These are phyloP conservation scores for Esox masquinongy DNA, from an alignment of 2,797 vertebrate species.

Conservation along the genomic window DNA sequence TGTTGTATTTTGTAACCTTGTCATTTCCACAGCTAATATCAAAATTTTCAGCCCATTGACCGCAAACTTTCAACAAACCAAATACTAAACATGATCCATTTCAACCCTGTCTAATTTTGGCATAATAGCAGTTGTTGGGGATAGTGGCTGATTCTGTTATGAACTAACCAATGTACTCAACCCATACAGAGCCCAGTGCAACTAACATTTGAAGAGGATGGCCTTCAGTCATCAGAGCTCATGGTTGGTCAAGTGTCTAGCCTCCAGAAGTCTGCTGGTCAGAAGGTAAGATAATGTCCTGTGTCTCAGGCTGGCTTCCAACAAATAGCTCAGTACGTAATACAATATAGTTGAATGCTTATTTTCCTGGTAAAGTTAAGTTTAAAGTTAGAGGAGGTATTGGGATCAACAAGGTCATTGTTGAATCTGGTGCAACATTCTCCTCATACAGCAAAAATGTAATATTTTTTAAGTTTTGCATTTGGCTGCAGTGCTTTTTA, in stretches of 20 bases:
- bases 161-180: slow-evolving; percentile 4
- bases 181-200: slow-evolving; percentile 73
- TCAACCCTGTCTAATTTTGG: not conserved
- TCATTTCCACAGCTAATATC: not conserved
- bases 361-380: not conserved
- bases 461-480: slow-evolving; percentile 10
- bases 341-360: slow-evolving; percentile 1
- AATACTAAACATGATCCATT: not conserved
- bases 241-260: slow-evolving; percentile 77
- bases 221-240: slow-evolving; percentile 78
- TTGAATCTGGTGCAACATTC: slow-evolving; percentile 12
- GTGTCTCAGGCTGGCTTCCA: not conserved
- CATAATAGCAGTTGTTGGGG: not conserved
- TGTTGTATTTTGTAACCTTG: not conserved
- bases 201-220: slow-evolving; percentile 84
- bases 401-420: slow-evolving; percentile 13
- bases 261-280: slow-evolving; percentile 73
- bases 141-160: slow-evolving; percentile 10
- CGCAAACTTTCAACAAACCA: not conserved
- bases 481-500: slow-evolving; percentile 3
- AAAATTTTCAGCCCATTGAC: not conserved
- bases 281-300: slow-evolving; percentile 78
- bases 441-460: slow-evolving; percentile 6
- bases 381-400: not conserved
- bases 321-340: not conserved